Evolutionary conservation across 2,113 vertebrate species (phyloP).

Genomic region (Nyctereutes procyonoides): DNA sequence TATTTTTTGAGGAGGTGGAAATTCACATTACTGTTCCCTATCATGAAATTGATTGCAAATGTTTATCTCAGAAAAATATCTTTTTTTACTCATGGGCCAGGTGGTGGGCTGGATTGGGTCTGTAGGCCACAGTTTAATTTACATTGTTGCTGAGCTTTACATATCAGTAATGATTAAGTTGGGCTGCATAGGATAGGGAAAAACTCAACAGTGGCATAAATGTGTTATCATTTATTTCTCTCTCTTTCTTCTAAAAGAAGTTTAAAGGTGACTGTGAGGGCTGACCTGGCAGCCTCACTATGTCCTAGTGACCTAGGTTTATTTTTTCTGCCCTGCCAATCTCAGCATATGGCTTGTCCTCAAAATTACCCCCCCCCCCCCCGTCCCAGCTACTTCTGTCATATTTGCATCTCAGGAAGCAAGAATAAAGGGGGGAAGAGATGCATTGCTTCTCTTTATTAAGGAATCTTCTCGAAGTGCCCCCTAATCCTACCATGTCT

Average conservation of each 20-base stretch:
- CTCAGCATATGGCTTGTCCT: not conserved
- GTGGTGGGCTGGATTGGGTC: not conserved
- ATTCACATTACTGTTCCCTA: not conserved
- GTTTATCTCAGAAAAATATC: slow-evolving; percentile 51
- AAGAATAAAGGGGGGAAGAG: not conserved
- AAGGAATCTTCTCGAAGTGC: not conserved
- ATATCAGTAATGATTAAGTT: not conserved
- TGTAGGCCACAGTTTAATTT: not conserved
- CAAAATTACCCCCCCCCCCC: not conserved
- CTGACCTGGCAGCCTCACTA: not conserved
- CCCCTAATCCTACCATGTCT: not conserved
- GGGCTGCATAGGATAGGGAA: not conserved
- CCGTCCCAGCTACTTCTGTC: not conserved
- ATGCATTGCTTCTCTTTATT: not conserved
- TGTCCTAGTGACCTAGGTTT: not conserved
- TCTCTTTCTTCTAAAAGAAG: not conserved
- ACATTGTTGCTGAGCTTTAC: not conserved
- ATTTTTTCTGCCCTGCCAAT: not conserved
- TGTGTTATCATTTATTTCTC: not conserved
- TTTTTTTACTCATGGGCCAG: not conserved
- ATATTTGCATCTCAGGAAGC: not conserved
- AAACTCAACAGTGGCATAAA: not conserved
- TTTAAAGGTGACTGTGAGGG: not conserved
- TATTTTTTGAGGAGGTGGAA: not conserved
- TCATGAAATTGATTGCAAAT: not conserved